Evolutionary conservation across 1,140 invertebrate genomes (phyloP), one percentile per base, ranked within the genome.

Genomic region (Drosophila setifemur): DNA sequence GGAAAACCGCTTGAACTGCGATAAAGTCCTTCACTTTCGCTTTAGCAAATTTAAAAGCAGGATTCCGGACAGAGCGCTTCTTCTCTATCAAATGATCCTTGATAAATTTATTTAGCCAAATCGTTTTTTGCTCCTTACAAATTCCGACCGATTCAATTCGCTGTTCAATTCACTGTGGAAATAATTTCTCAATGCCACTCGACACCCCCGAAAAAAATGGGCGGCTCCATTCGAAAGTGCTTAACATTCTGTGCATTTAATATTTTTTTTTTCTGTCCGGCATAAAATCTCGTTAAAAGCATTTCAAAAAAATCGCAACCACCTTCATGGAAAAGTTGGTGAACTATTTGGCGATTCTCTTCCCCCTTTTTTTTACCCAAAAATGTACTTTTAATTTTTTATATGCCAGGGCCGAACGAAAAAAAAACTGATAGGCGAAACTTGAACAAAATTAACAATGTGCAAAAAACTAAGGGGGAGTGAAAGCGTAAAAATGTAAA

Each of bases 381-480:
- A 45, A 45, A 45, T 60, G 31, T 40, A 26, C 53, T 50, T 54
- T 52, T 37, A 52, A 45, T 44, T 55, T 43, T 48, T 47, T n/a
- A n/a, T n/a, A 42, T 70, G 44, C 19, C 28, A 25, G 6, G 16
- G 28, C 28, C 60, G 40, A 58, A 35, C 19, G 35, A 19, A 35
- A 78, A n/a, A n/a, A 77, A 72, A 67, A 43, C 37, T 73, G 78
- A 69, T 82, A 76, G 28, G 48, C 29, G 26, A 77, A 83, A 82
- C 67, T 82, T 76, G 66, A 73, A 77, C 53, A 64, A 73, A 77
- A 81, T 82, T 82, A 77, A 82, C 78, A 81, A 50, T 39, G 60
- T 68, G 26, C 12, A 50, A 40, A 58, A 42, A 52, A 8, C 35
- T 35, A 29, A 33, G 28, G 8, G 42, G 16, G 50, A n/a, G 14